phyloP scores from a whole-genome alignment of 1,140 invertebrate genomes.

The Lysiphlebus fabarum region DNA sequence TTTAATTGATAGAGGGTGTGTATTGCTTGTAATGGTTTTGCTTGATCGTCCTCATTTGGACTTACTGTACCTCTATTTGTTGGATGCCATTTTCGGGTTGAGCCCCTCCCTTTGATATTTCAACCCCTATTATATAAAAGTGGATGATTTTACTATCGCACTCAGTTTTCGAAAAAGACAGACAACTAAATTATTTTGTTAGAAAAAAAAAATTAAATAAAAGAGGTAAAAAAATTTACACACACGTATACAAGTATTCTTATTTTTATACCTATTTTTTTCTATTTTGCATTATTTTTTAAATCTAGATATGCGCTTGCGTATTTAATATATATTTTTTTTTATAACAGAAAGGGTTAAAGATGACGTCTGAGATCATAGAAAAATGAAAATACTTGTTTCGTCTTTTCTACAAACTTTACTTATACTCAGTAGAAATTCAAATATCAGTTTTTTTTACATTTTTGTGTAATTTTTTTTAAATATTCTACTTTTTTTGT shows the following conservation, averaged over 20 bases:
- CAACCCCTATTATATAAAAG: conserved; percentile 3
- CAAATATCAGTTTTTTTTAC: too few species aligned
- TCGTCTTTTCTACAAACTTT: too few species aligned
- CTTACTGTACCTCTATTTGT: conserved; percentile 38
- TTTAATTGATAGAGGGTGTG: conserved; percentile 29
- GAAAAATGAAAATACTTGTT: conserved; percentile 10
- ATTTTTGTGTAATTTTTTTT: too few species aligned
- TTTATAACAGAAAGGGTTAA: not conserved
- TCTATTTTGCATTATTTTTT: too few species aligned
- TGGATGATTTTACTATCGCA: conserved; percentile 8
- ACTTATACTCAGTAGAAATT: too few species aligned
- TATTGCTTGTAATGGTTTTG: conserved; percentile 8
- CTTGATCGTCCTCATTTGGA: conserved; percentile 40
- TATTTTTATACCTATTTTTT: too few species aligned
- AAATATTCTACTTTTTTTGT: too few species aligned
- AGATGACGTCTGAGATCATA: conserved; percentile 16
- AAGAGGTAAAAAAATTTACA: too few species aligned
- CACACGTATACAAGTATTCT: too few species aligned
- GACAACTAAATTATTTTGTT: not conserved
- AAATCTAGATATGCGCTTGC: too few species aligned
- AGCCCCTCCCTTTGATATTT: conserved; percentile 44
- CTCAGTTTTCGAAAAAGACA: conserved; percentile 23
- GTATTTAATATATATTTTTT: too few species aligned
- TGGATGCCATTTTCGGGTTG: conserved; percentile 41
- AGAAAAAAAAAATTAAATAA: too few species aligned